Conservation (phyloP, 1,140 invertebrate species). For the Gonatopus flavifemur region DNA sequence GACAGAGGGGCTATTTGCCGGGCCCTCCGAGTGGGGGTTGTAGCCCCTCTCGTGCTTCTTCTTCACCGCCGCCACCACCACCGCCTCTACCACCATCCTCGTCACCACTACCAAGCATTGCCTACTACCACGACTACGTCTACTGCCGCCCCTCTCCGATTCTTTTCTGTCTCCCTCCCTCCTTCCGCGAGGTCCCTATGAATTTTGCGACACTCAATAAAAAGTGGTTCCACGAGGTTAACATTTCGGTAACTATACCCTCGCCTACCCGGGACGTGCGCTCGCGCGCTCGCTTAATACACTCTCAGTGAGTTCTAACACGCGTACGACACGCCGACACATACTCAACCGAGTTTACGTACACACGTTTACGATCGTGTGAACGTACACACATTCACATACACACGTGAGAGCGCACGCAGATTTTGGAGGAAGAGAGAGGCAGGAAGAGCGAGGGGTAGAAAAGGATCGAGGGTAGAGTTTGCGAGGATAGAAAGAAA, state of each 20-base stretch:
- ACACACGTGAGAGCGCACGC: slow-evolving; percentile 20
- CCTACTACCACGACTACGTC: neutral
- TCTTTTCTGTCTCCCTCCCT: slow-evolving; percentile 32
- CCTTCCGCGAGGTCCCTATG: slow-evolving; percentile 52
- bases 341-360: slow-evolving; percentile 9
- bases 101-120: slow-evolving; percentile 8
- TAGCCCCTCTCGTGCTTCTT: slow-evolving; percentile 40
- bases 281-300: too few species aligned
- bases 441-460: slow-evolving; percentile 27
- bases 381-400: slow-evolving; percentile 9
- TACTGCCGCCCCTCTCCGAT: neutral
- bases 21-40: slow-evolving; percentile 31
- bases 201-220: slow-evolving; percentile 61
- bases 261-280: slow-evolving; percentile 43
- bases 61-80: slow-evolving; percentile 22
- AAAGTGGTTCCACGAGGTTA: slow-evolving; percentile 61
- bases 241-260: slow-evolving; percentile 61
- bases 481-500: slow-evolving; percentile 7
- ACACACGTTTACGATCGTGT: slow-evolving; percentile 19
- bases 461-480: slow-evolving; percentile 20
- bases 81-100: slow-evolving; percentile 9
- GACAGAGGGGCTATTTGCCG: slow-evolving; percentile 25
- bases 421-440: slow-evolving; percentile 15
- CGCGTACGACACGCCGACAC: slow-evolving; percentile 13
- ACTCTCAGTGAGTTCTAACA: slow-evolving; percentile 18